Conservation (phyloP, 2,888 invertebrate genomes). For the Coelogynopora nodosa region DNA sequence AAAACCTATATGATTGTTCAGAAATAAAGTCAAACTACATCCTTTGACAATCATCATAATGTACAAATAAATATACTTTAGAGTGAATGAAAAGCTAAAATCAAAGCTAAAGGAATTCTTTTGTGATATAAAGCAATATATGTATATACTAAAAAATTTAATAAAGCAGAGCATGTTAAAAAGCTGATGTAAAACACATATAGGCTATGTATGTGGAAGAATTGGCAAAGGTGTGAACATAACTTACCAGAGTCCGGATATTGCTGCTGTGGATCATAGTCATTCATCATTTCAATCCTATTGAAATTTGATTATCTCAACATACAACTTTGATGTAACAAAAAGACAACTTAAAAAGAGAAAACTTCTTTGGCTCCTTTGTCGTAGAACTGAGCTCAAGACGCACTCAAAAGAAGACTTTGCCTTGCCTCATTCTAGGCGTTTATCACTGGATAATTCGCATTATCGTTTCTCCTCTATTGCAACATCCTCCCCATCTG, state of each 20-base stretch:
- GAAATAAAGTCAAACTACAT: too few species aligned
- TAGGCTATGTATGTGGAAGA: too few species aligned
- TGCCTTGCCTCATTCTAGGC: background rate
- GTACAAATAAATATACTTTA: too few species aligned
- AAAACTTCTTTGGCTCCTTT: background rate
- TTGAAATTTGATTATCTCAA: slow-evolving; percentile 26
- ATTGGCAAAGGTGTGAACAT: background rate
- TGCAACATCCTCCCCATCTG: background rate
- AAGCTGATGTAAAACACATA: too few species aligned
- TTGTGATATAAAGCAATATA: too few species aligned
- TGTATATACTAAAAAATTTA: too few species aligned
- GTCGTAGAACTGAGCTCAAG: background rate
- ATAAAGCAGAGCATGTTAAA: too few species aligned
- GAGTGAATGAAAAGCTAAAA: too few species aligned
- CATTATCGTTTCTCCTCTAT: too few species aligned
- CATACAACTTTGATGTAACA: background rate
- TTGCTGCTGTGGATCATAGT: slow-evolving; percentile 29
- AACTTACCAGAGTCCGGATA: slow-evolving; percentile 20
- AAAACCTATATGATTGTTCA: too few species aligned
- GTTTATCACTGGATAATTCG: background rate
- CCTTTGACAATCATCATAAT: too few species aligned
- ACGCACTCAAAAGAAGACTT: background rate
- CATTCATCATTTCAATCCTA: slow-evolving; percentile 23
- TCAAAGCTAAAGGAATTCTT: too few species aligned
- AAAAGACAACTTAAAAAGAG: background rate